A percentile compares a stretch with the other conserved stretches of the same genome.
Conservation (phyloP, 2,888 invertebrate species). For the Melanchra persicariae region DNA sequence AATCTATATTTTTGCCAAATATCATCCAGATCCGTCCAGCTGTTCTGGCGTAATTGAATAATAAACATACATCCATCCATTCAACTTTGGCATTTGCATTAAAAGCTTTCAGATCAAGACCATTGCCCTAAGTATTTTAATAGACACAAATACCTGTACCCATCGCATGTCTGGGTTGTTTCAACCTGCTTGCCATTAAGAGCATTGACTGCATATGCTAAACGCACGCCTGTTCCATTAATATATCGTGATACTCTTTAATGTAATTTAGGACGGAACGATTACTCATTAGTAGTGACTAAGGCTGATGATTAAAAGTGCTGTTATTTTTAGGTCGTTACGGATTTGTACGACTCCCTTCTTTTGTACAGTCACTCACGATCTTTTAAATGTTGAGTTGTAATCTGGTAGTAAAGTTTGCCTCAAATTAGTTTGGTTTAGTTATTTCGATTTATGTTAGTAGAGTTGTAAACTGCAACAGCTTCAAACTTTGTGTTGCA, state of each 20-base stretch:
- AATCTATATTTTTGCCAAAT: no score
- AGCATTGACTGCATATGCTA: conserved; percentile 53
- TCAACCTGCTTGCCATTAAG: conserved; percentile 56
- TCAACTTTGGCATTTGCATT: no score
- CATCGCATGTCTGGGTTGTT: conserved; percentile 51
- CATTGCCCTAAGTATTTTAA: conserved; percentile 26
- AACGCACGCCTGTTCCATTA: conserved; percentile 41
- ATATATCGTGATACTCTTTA: conserved; percentile 49
- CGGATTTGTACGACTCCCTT: conserved; percentile 22
- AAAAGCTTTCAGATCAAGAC: conserved; percentile 47
- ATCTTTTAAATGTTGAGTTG: conserved; percentile 5
- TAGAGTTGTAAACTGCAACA: not conserved
- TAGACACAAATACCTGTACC: conserved; percentile 23
- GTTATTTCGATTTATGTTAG: not conserved
- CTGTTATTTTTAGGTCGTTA: conserved; percentile 45
- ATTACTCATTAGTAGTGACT: conserved; percentile 60
- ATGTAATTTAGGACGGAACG: conserved; percentile 43
- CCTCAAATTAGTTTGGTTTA: not conserved
- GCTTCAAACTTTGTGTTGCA: no score
- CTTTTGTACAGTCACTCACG: conserved; percentile 34
- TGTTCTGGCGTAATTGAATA: no score
- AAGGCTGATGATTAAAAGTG: conserved; percentile 50
- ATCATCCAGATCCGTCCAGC: no score
- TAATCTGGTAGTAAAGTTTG: not conserved
- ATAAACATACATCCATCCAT: no score